Evolutionary conservation across 2,888 invertebrate genomes (phyloP).

Genomic region (Herminia tarsipennalis): DNA sequence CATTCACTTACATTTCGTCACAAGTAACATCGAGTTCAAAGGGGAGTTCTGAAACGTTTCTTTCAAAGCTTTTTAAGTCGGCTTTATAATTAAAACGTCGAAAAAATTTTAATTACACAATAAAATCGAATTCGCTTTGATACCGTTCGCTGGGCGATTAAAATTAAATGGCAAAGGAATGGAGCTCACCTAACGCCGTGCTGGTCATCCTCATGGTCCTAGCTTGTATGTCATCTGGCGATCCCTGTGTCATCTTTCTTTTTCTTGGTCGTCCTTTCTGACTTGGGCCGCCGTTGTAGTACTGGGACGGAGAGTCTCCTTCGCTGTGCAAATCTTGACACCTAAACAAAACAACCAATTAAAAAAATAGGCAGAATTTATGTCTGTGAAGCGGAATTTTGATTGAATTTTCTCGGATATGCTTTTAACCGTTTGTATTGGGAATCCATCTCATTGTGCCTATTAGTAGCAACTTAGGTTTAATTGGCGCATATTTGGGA

Average conservation of each 20-base stretch:
- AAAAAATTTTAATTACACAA: constrained; percentile 33
- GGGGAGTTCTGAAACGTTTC: constrained; percentile 17
- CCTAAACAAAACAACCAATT: constrained; percentile 43
- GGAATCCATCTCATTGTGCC: constrained; percentile 26
- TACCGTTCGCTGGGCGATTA: constrained; percentile 38
- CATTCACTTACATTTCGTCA: constrained; percentile 39
- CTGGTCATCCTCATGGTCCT: constrained; percentile 89
- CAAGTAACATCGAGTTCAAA: constrained; percentile 37
- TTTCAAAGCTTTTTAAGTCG: constrained; percentile 32
- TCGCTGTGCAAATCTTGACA: constrained; percentile 79
- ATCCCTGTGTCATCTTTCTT: constrained; percentile 87
- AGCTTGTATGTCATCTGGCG: constrained; percentile 87
- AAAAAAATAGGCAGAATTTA: constrained; percentile 11
- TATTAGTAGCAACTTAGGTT: constrained; percentile 22
- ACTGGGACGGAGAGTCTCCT: constrained; percentile 87
- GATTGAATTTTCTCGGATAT: constrained; percentile 40
- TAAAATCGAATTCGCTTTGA: constrained; percentile 49
- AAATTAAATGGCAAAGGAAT: constrained; percentile 2
- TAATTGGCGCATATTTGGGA: constrained; percentile 40
- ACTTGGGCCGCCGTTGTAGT: constrained; percentile 87
- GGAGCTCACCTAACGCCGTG: constrained; percentile 87
- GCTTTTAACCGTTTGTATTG: constrained; percentile 15
- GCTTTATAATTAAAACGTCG: constrained; percentile 31
- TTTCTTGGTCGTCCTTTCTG: constrained; percentile 93
- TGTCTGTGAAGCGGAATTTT: constrained; percentile 33